Percentiles rank a stretch among this genome's conserved stretches.
Evolutionary conservation across 2,888 invertebrate genomes (phyloP).

Genomic region (Cephus runcator): DNA sequence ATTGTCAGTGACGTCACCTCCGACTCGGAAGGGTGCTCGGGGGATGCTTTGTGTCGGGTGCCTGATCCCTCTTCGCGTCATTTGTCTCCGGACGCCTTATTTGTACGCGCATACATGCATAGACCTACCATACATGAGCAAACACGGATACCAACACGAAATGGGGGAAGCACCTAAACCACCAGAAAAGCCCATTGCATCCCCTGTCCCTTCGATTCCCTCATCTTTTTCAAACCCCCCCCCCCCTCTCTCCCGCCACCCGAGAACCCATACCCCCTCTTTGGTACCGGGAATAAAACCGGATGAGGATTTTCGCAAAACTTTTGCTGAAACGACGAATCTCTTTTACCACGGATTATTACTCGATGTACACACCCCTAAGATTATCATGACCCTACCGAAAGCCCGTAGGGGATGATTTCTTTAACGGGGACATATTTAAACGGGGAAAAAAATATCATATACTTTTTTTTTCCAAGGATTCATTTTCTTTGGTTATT

Average conservation of each 20-base stretch:
- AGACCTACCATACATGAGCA: neutral
- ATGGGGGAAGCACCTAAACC: neutral
- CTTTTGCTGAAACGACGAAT: constrained; percentile 29
- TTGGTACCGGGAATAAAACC: neutral
- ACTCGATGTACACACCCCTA: constrained; percentile 20
- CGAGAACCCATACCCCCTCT: neutral
- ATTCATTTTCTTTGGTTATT: neutral
- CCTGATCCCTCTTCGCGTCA: constrained; percentile 59
- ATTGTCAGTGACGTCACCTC: constrained; percentile 64
- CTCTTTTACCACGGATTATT: constrained; percentile 30
- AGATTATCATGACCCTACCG: neutral
- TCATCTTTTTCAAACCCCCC: neutral
- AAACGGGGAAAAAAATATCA: constrained; percentile 14
- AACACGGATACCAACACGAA: neutral
- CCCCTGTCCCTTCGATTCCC: neutral
- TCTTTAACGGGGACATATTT: neutral
- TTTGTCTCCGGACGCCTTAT: constrained; percentile 59
- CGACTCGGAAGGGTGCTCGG: constrained; percentile 51
- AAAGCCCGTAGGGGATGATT: neutral
- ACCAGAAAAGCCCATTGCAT: neutral
- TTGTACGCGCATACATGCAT: constrained; percentile 43
- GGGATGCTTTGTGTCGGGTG: constrained; percentile 43
- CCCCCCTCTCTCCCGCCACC: neutral
- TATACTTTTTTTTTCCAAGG: constrained; percentile 2
- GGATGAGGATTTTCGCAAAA: constrained; percentile 12